phyloP scores from a whole-genome alignment of 1,140 invertebrate species.

The Piezodorus guildinii region DNA sequence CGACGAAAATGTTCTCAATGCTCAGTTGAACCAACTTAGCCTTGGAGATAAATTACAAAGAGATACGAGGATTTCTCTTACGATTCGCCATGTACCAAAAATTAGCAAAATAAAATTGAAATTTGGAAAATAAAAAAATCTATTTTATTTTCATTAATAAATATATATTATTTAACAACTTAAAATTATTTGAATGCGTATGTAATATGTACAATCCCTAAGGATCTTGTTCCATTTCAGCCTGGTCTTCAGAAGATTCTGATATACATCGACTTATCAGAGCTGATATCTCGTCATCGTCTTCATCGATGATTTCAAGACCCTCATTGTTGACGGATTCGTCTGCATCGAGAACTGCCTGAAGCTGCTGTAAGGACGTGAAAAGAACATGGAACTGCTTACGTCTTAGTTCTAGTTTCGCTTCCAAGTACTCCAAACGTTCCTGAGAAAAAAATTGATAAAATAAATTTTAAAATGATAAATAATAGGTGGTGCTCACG shows the following conservation, averaged over 20 bases:
- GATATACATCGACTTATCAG: slow-evolving; percentile 1
- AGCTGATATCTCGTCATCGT: slow-evolving; percentile 26
- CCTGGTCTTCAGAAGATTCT: slow-evolving; percentile 1
- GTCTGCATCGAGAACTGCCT: slow-evolving; percentile 53
- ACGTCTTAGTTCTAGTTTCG: slow-evolving; percentile 63
- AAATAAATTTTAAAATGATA: too few species aligned
- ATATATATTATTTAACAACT: slow-evolving; percentile 1
- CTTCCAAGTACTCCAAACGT: slow-evolving; percentile 56
- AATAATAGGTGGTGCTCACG: too few species aligned
- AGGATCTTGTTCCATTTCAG: neutral
- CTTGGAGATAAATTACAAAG: slow-evolving; percentile 47
- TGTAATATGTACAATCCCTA: neutral
- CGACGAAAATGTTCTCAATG: slow-evolving; percentile 51
- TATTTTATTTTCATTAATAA: slow-evolving; percentile 6
- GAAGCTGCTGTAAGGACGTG: slow-evolving; percentile 63
- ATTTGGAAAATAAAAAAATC: slow-evolving; percentile 31
- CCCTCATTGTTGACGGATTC: slow-evolving; percentile 41
- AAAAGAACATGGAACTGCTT: slow-evolving; percentile 84
- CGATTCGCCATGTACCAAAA: slow-evolving; percentile 88
- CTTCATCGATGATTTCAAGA: slow-evolving; percentile 40
- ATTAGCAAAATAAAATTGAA: slow-evolving; percentile 61
- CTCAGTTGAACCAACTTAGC: slow-evolving; percentile 46
- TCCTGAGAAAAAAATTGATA: slow-evolving; percentile 36
- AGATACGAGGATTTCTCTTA: slow-evolving; percentile 73
- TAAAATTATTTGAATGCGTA: neutral